These are phyloP conservation scores for Allolobophora icterica DNA, from an alignment of 2,888 invertebrate species.

Conservation along the genomic window DNA sequence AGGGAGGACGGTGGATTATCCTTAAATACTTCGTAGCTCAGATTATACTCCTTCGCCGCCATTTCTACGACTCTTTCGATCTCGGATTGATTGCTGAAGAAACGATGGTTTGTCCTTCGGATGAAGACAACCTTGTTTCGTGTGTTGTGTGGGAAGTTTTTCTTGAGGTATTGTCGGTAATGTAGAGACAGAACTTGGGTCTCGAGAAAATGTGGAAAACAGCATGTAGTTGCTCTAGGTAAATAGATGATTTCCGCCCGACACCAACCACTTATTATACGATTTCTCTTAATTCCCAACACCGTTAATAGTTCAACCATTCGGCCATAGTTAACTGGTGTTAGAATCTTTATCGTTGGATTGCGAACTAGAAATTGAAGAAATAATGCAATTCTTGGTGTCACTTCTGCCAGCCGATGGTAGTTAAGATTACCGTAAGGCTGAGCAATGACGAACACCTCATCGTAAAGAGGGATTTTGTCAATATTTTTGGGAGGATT, in stretches of 20 bases:
- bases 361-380: constrained; percentile 43
- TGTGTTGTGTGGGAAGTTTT: background rate
- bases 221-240: constrained; percentile 46
- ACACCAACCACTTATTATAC: constrained; percentile 41
- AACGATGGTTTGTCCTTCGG: constrained; percentile 27
- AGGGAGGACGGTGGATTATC: constrained; percentile 44
- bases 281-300: constrained; percentile 40
- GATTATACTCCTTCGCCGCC: constrained; percentile 32
- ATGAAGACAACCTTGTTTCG: constrained; percentile 38
- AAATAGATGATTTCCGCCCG: constrained; percentile 46
- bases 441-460: constrained; percentile 48
- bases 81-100: background rate
- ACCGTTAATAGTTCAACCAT: constrained; percentile 38
- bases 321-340: constrained; percentile 25
- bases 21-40: constrained; percentile 39
- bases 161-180: background rate
- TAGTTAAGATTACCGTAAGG: constrained; percentile 45
- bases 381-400: constrained; percentile 46
- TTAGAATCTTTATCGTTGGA: constrained; percentile 43
- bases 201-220: constrained; percentile 42
- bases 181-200: constrained; percentile 40
- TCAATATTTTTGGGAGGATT: background rate
- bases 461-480: constrained; percentile 41
- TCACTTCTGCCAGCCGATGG: constrained; percentile 46
- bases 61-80: constrained; percentile 26